phyloP scores from a whole-genome alignment of 2,888 invertebrate species.

The Hirudinaria manillensis region DNA sequence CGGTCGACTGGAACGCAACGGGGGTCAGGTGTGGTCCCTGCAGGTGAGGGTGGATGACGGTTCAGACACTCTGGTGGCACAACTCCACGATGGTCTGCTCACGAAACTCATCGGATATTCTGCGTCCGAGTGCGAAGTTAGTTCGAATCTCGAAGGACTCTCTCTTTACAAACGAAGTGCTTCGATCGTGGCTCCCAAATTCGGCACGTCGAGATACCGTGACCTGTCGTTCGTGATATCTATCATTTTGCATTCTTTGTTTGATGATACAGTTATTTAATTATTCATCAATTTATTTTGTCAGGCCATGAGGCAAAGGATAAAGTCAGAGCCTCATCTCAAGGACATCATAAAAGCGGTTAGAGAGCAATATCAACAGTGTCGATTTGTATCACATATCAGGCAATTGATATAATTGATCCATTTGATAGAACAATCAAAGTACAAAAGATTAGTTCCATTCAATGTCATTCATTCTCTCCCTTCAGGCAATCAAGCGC shows the following conservation, averaged over 20 bases:
- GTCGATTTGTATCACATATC: too few relatives aligned
- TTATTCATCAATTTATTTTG: background rate
- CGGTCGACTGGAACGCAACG: constrained; percentile 46
- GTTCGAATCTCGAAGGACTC: background rate
- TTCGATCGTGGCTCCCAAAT: too few relatives aligned
- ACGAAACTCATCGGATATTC: constrained; percentile 37
- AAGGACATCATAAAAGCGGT: too few relatives aligned
- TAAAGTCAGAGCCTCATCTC: too few relatives aligned
- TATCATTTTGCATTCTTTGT: too few relatives aligned
- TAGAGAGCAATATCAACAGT: too few relatives aligned
- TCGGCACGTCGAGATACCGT: too few relatives aligned
- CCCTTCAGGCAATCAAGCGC: constrained; percentile 34
- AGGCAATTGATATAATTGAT: too few relatives aligned
- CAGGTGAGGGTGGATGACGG: constrained; percentile 56
- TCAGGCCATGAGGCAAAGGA: constrained; percentile 21
- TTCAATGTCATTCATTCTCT: background rate
- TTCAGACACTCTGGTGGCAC: constrained; percentile 50
- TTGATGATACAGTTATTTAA: background rate
- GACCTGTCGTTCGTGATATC: too few relatives aligned
- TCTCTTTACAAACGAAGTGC: too few relatives aligned
- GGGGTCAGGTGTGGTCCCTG: constrained; percentile 52
- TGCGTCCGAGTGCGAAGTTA: constrained; percentile 32
- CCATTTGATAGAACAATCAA: too few relatives aligned
- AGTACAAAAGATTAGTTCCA: too few relatives aligned
- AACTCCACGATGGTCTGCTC: constrained; percentile 44